Conservation (phyloP, 2,797 vertebrate species). For the Furcifer pardalis region DNA sequence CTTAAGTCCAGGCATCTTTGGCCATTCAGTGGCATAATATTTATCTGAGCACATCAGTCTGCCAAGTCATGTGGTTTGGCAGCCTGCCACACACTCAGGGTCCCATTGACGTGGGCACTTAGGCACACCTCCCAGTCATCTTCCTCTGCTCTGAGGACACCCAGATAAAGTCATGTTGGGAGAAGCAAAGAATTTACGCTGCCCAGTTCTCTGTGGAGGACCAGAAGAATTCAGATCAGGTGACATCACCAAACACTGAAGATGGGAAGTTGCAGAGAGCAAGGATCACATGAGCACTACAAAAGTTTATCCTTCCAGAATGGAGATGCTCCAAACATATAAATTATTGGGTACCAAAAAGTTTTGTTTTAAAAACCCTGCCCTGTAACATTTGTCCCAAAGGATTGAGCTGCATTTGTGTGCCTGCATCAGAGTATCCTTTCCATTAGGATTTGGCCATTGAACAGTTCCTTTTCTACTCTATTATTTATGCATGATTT, state of each 20-base stretch:
- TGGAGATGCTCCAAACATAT: background rate
- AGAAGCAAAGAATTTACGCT: conserved; percentile 30
- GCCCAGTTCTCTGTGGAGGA: conserved; percentile 6
- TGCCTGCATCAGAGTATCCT: background rate
- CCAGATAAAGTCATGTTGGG: conserved; percentile 44
- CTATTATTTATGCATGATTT: too few species aligned
- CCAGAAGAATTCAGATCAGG: conserved; percentile 40
- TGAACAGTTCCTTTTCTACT: background rate
- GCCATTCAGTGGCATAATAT: conserved; percentile 9
- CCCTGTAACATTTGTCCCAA: background rate
- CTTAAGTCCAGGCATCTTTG: conserved; percentile 43
- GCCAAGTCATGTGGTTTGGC: conserved; percentile 50
- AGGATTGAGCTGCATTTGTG: background rate
- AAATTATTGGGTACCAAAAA: background rate
- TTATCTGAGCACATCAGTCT: conserved; percentile 21
- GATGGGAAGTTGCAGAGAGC: background rate
- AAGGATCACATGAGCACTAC: conserved; percentile 3
- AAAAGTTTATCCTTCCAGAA: rapidly evolving
- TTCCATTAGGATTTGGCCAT: background rate
- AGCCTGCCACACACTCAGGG: rapidly evolving
- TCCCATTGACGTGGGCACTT: conserved; percentile 32
- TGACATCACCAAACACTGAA: background rate
- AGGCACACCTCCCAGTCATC: conserved; percentile 52
- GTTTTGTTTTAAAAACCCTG: background rate
- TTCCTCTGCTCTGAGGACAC: conserved; percentile 32